Evolutionary conservation across 1,140 invertebrate genomes (phyloP).

Genomic region (Frieseomelitta varia): DNA sequence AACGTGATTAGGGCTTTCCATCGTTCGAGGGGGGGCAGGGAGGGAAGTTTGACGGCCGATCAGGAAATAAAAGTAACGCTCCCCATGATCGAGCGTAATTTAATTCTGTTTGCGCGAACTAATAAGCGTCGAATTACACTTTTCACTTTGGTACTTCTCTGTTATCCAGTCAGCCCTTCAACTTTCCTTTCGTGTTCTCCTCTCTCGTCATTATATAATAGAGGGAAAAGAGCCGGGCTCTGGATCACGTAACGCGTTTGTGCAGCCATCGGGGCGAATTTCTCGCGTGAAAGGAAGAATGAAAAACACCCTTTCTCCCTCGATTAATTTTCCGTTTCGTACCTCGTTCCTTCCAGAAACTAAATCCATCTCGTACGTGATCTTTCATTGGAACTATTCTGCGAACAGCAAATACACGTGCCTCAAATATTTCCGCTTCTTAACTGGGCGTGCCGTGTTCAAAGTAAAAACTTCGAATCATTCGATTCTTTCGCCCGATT

Average conservation of each 20-base stretch:
- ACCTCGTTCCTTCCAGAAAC: background rate
- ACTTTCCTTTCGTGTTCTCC: background rate
- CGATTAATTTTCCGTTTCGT: background rate
- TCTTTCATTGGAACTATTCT: background rate
- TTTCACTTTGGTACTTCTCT: slow-evolving; percentile 7
- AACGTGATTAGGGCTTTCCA: slow-evolving; percentile 25
- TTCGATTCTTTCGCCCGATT: no score
- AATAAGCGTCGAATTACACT: slow-evolving; percentile 45
- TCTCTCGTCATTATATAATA: slow-evolving; percentile 31
- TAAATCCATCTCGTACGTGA: background rate
- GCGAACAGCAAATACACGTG: background rate
- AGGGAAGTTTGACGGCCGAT: slow-evolving; percentile 32
- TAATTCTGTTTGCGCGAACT: slow-evolving; percentile 45
- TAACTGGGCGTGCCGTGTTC: no score
- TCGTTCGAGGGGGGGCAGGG: slow-evolving; percentile 4
- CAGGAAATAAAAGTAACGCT: slow-evolving; percentile 29
- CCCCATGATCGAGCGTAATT: slow-evolving; percentile 39
- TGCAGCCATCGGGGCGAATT: background rate
- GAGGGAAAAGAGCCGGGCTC: background rate
- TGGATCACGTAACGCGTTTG: slow-evolving; percentile 3
- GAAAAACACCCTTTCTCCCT: background rate
- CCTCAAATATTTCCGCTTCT: no score
- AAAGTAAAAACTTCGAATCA: no score
- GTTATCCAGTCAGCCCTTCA: slow-evolving; percentile 9
- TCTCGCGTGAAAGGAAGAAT: background rate